phyloP scores from a whole-genome alignment of 1,140 invertebrate genomes.

The Lethocerus indicus region DNA sequence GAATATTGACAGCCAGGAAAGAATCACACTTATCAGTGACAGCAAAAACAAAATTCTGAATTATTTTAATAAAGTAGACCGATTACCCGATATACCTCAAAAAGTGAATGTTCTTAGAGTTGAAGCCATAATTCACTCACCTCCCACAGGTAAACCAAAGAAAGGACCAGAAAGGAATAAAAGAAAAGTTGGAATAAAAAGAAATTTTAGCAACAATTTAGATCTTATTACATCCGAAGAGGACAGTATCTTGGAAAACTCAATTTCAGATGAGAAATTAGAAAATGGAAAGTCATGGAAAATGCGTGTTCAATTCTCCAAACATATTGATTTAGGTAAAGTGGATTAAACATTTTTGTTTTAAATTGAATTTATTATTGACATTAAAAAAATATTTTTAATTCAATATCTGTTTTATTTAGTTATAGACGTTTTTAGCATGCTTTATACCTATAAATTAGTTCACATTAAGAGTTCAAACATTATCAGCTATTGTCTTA shows the following conservation, averaged over 20 bases:
- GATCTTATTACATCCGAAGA: slow-evolving; percentile 1
- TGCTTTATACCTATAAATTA: too few species aligned
- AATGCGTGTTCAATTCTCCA: neutral
- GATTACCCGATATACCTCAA: neutral
- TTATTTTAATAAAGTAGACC: slow-evolving; percentile 3
- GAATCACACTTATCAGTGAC: too few species aligned
- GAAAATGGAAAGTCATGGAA: neutral
- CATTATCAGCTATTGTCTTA: too few species aligned
- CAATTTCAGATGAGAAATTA: neutral
- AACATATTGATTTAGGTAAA: too few species aligned
- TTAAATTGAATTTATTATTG: too few species aligned
- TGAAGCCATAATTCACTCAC: neutral
- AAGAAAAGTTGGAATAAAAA: slow-evolving; percentile 1
- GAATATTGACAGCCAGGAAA: too few species aligned
- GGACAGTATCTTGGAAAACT: neutral
- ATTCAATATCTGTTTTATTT: too few species aligned
- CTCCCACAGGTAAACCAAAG: neutral
- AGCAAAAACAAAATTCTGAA: too few species aligned
- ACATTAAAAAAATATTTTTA: too few species aligned
- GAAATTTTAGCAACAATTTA: neutral
- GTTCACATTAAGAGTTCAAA: too few species aligned
- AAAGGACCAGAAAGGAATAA: neutral
- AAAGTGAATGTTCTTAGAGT: neutral
- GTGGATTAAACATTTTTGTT: too few species aligned
- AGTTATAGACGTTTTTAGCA: too few species aligned